A percentile compares a stretch with the other conserved stretches of the same genome.
phyloP scores from a whole-genome alignment of 2,113 vertebrate genomes.

The Misgurnus mizolepis region DNA sequence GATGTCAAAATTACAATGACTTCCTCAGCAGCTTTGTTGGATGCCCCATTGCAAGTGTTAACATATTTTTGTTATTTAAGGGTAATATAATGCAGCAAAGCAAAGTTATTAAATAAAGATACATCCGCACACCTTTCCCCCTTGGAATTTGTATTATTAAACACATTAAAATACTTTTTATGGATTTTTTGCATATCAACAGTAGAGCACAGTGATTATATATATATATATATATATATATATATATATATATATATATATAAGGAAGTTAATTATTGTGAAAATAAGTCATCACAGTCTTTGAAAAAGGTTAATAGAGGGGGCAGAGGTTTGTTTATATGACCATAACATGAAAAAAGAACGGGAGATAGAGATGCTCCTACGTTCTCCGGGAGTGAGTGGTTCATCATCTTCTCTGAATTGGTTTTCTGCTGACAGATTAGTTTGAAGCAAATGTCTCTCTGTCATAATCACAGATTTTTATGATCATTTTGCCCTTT shows the following conservation, averaged over 20 bases:
- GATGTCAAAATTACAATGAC: neutral
- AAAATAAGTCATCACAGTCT: too few species aligned
- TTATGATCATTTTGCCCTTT: constrained; percentile 77
- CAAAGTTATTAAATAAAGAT: too few species aligned
- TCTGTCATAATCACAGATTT: constrained; percentile 76
- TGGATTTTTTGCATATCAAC: too few species aligned
- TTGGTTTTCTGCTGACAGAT: constrained; percentile 65
- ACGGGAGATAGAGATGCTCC: neutral
- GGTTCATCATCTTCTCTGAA: constrained; percentile 59
- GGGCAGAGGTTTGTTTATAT: constrained; percentile 42
- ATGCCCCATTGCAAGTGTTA: neutral
- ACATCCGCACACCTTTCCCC: too few species aligned
- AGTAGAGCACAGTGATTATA: too few species aligned
- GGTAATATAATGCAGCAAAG: too few species aligned
- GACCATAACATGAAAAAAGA: constrained; percentile 13
- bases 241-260: too few species aligned
- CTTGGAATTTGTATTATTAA: too few species aligned
- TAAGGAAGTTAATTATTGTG: too few species aligned
- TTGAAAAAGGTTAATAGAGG: neutral
- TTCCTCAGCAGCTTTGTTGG: neutral
- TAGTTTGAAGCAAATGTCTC: constrained; percentile 68
- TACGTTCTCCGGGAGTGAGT: constrained; percentile 44
- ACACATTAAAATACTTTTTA: too few species aligned
- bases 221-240: too few species aligned
- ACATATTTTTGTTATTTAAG: too few species aligned